Conservation (phyloP, 2,888 invertebrate genomes). For the Fragum whitleyi region DNA sequence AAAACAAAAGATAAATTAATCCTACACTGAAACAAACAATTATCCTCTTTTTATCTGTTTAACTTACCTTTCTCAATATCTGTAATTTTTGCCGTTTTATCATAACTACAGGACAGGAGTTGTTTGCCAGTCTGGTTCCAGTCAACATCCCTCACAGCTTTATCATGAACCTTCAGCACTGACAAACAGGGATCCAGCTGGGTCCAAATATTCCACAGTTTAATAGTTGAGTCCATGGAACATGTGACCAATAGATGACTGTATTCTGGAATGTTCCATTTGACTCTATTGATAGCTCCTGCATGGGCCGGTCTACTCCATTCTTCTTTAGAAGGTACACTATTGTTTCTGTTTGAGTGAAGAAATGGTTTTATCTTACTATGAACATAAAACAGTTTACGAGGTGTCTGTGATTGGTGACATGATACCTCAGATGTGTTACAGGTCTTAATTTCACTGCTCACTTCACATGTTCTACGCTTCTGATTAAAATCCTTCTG, state of each 20-base stretch:
- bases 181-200: conserved; percentile 72
- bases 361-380: conserved; percentile 74
- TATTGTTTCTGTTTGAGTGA: conserved; percentile 23
- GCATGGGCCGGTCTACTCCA: conserved; percentile 71
- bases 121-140: conserved; percentile 80
- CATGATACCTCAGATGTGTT: no score
- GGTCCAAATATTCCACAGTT: conserved; percentile 83
- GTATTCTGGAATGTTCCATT: conserved; percentile 79
- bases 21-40: no score
- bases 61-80: conserved; percentile 82
- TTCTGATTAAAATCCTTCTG: no score
- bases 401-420: background rate
- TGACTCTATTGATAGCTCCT: conserved; percentile 78
- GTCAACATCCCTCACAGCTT: conserved; percentile 82
- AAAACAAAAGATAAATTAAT: no score
- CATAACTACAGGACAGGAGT: conserved; percentile 83
- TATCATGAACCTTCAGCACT: conserved; percentile 72
- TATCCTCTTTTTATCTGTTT: no score
- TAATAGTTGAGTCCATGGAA: conserved; percentile 82
- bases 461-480: no score
- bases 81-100: conserved; percentile 77
- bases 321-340: conserved; percentile 43
- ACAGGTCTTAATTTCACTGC: no score
- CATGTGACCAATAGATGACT: conserved; percentile 83
- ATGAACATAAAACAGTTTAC: conserved; percentile 77